Evolutionary conservation across 2,888 invertebrate genomes (phyloP).

Genomic region (Drosophila limbata): DNA sequence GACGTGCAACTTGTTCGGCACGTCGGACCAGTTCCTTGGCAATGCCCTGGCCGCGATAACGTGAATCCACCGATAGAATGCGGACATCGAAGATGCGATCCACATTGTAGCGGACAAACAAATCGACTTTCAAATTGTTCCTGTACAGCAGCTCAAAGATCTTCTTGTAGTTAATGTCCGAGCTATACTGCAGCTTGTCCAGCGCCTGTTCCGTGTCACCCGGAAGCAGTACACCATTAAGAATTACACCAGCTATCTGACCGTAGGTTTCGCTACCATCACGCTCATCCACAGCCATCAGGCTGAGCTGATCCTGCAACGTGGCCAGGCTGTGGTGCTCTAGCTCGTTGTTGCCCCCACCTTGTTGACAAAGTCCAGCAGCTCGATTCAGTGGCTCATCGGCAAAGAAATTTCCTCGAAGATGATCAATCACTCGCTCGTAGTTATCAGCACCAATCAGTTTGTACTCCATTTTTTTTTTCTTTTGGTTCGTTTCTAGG

Average conservation of each 20-base stretch:
- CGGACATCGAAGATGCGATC: constrained; percentile 92
- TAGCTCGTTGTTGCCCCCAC: constrained; percentile 89
- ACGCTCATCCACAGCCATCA: constrained; percentile 88
- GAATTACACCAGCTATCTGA: constrained; percentile 91
- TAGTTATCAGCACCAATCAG: constrained; percentile 82
- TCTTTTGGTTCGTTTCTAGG: neutral
- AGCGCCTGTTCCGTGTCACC: constrained; percentile 90
- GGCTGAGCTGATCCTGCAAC: constrained; percentile 90
- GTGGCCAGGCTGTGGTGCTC: constrained; percentile 91
- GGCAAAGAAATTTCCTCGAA: constrained; percentile 91
- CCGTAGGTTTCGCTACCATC: constrained; percentile 83
- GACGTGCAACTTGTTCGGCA: constrained; percentile 89
- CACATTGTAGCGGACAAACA: constrained; percentile 89
- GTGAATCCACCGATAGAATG: constrained; percentile 90
- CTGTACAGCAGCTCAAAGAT: constrained; percentile 92
- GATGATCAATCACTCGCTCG: constrained; percentile 89
- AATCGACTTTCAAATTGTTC: constrained; percentile 89
- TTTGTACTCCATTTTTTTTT: constrained; percentile 82
- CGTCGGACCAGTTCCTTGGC: constrained; percentile 90
- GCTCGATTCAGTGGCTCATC: constrained; percentile 94
- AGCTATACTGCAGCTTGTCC: constrained; percentile 88
- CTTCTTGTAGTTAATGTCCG: constrained; percentile 90
- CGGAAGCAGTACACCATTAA: constrained; percentile 91
- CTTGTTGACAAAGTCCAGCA: constrained; percentile 89
- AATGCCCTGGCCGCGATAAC: constrained; percentile 90